A percentile compares a stretch with the other conserved stretches of the same genome.
Evolutionary conservation across 2,113 vertebrate species (phyloP).

Genomic region (Pungitius pungitius): DNA sequence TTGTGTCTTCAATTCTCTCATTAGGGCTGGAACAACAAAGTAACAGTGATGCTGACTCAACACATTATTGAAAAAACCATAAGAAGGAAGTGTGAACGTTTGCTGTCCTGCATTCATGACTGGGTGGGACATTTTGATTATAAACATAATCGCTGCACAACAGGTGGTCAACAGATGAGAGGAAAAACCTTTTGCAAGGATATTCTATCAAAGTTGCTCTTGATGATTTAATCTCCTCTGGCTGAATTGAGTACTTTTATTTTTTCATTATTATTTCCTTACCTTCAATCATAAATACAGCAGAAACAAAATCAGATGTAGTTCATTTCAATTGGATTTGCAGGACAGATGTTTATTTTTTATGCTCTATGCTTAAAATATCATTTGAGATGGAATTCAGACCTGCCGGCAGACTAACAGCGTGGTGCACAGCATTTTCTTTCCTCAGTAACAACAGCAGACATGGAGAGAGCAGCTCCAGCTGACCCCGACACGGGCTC

Average conservation of each 20-base stretch:
- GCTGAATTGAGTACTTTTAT: too few species aligned
- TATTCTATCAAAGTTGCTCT: too few species aligned
- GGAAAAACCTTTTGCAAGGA: too few species aligned
- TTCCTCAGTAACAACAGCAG: slow-evolving; percentile 79
- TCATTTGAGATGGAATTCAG: background rate
- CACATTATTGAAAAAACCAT: background rate
- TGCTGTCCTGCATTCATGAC: too few species aligned
- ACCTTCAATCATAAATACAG: background rate
- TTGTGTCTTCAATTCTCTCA: slow-evolving; percentile 66
- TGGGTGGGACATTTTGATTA: too few species aligned
- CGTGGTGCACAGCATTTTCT: slow-evolving; percentile 76
- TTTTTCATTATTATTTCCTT: too few species aligned
- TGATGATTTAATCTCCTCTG: too few species aligned
- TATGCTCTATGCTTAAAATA: background rate
- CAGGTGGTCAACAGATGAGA: too few species aligned
- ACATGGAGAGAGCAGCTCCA: slow-evolving; percentile 48
- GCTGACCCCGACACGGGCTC: slow-evolving; percentile 28
- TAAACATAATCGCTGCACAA: too few species aligned
- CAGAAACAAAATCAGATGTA: background rate
- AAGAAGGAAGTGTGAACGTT: background rate
- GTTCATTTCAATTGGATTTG: background rate
- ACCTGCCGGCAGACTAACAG: slow-evolving; percentile 76
- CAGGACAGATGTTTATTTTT: background rate
- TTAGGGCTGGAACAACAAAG: slow-evolving; percentile 69
- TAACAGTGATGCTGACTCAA: background rate